These are phyloP conservation scores for Drosophila infuscata DNA, from an alignment of 2,888 invertebrate species.

Conservation along the genomic window DNA sequence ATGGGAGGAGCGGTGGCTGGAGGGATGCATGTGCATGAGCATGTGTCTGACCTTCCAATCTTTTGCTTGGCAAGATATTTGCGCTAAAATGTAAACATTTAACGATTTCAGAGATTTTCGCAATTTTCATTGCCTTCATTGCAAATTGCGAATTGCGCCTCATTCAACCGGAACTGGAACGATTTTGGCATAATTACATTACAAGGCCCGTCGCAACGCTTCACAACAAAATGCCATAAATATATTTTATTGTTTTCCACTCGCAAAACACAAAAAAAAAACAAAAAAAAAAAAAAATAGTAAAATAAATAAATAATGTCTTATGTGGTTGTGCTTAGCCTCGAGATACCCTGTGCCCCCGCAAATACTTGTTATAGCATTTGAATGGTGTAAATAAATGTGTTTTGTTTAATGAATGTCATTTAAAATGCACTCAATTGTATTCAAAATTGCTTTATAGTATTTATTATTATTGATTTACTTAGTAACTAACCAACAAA, in stretches of 20 bases:
- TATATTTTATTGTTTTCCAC: constrained; percentile 46
- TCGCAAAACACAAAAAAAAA: constrained; percentile 3
- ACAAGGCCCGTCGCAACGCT: constrained; percentile 21
- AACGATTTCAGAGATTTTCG: constrained; percentile 36
- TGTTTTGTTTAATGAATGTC: neutral
- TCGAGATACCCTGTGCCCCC: constrained; percentile 13
- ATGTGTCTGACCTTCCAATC: constrained; percentile 56
- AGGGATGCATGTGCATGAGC: neutral
- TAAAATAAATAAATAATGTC: constrained; percentile 4
- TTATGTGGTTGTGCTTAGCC: neutral
- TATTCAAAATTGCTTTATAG: neutral
- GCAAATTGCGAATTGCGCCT: constrained; percentile 32
- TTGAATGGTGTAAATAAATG: neutral
- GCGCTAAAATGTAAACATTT: constrained; percentile 46
- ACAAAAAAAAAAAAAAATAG: constrained; percentile 9
- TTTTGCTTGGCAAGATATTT: constrained; percentile 43
- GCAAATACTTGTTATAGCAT: neutral
- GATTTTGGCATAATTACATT: constrained; percentile 50
- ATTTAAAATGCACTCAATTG: neutral
- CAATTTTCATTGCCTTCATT: constrained; percentile 29
- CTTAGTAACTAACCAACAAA: neutral
- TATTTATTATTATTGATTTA: neutral
- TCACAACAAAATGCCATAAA: constrained; percentile 47
- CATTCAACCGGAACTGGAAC: constrained; percentile 70
- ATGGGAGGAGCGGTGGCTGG: neutral